phyloP scores from a whole-genome alignment of 1,140 invertebrate genomes.

The Lepidostoma basale region DNA sequence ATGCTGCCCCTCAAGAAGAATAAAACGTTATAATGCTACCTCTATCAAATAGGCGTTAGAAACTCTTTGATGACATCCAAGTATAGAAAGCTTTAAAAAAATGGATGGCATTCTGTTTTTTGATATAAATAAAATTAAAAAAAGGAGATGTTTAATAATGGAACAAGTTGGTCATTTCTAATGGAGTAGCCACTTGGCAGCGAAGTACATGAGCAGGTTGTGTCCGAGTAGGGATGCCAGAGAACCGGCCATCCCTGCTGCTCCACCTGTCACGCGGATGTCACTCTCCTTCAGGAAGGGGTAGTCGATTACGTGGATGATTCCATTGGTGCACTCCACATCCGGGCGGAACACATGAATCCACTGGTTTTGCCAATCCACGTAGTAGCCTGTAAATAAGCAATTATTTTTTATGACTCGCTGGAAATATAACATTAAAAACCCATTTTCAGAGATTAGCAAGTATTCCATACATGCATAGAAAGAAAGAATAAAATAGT shows the following conservation, averaged over 20 bases:
- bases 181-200: conserved; percentile 28
- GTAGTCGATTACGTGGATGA: conserved; percentile 89
- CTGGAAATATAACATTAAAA: too few species aligned
- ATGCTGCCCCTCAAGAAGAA: too few species aligned
- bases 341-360: conserved; percentile 87
- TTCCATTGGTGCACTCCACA: conserved; percentile 90
- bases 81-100: too few species aligned
- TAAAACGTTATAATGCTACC: too few species aligned
- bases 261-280: conserved; percentile 71
- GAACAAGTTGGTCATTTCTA: background rate
- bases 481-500: background rate
- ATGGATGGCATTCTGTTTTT: too few species aligned
- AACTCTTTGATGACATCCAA: too few species aligned
- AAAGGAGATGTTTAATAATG: background rate
- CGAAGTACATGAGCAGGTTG: conserved; percentile 28
- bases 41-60: too few species aligned
- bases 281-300: conserved; percentile 84
- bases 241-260: conserved; percentile 46
- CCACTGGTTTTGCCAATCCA: conserved; percentile 82
- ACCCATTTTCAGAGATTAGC: too few species aligned
- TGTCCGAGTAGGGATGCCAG: conserved; percentile 49
- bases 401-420: background rate
- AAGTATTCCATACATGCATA: background rate
- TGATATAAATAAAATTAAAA: too few species aligned
- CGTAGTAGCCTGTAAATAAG: conserved; percentile 71